Percentiles rank a stretch among this genome's conserved stretches.
These are phyloP conservation scores for Rhynchomys soricoides DNA, from an alignment of 2,113 vertebrate genomes.

Conservation along the genomic window DNA sequence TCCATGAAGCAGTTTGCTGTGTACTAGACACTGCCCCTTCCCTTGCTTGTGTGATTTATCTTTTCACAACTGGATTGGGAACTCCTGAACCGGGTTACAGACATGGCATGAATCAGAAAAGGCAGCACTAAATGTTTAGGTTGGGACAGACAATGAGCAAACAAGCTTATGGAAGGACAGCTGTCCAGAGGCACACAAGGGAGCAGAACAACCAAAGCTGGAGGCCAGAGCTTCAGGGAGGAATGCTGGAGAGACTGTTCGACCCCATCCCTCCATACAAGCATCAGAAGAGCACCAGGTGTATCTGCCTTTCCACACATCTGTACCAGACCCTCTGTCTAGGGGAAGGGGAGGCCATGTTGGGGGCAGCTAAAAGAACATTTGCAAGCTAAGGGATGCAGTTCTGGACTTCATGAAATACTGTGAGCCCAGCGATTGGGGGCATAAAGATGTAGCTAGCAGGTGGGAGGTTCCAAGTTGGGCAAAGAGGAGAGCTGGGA, in stretches of 20 bases:
- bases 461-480: slow-evolving; percentile 73
- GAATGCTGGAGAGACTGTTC: neutral
- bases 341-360: neutral
- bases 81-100: neutral
- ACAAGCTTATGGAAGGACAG: neutral
- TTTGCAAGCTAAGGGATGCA: neutral
- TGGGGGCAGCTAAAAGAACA: neutral
- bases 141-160: neutral
- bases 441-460: slow-evolving; percentile 61
- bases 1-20: neutral
- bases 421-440: slow-evolving; percentile 8
- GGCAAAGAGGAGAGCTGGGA: slow-evolving; percentile 53
- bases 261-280: too few relatives aligned
- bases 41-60: neutral
- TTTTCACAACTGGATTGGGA: slow-evolving; percentile 8
- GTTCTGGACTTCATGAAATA: neutral
- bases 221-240: slow-evolving; percentile 4
- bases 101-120: neutral
- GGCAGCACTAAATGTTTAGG: slow-evolving; percentile 3
- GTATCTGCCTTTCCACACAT: neutral
- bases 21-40: neutral
- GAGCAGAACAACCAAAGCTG: slow-evolving; percentile 36
- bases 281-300: neutral
- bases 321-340: neutral
- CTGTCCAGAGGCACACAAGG: neutral